Base-by-base conservation (phyloP, 2,888 invertebrate genomes). In the Mythimna albipuncta region DNA sequence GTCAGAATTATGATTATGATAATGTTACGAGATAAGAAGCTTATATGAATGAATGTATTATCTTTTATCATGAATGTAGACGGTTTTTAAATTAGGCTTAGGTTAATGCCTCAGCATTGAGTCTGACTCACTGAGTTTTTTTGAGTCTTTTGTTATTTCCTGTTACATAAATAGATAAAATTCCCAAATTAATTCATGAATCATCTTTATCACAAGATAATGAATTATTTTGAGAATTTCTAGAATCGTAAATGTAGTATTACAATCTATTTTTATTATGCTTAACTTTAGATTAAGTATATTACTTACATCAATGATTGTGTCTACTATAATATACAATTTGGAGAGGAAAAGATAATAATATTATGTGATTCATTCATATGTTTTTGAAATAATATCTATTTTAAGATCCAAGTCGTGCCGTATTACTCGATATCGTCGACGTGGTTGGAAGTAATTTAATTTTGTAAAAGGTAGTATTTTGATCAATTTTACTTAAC, bases 31-130 rank as follows among this genome's bases (percentile, higher is more conserved):
- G 32, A 54, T 72, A 73, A 50, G 57, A 74, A 57, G 57, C 21
- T 50, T 44, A 52, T 35, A 50, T 69, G 26, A 77, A 77, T 77
- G 35, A 78, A 54, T 32, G 19, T 54, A 58, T 38, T 62, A 77
- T 44, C n/a, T 52, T 26, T 54, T 59, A 78, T 71, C 47, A 21
- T 21, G 0, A 52, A 63, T 70, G 21, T n/a, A 69, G 52, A 52
- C 16, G 13, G 44, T 2, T 50, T 44, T 59, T 41, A 44, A 62
- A 62, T 58, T 41, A 26, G 38, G 21, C 50, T 59, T 58, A 47
- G 78, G 38, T 77, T 59, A 47, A 52, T 38, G 5, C 52, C 55
- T 35, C 3, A 77, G 10, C 26, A 47, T 57, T 38, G 16, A 16
- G 11, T 16, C n/a, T 69, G 57, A 57, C 35, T 52, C 21, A 69